phyloP scores from a whole-genome alignment of 2,113 vertebrate genomes.

The Coturnix japonica region DNA sequence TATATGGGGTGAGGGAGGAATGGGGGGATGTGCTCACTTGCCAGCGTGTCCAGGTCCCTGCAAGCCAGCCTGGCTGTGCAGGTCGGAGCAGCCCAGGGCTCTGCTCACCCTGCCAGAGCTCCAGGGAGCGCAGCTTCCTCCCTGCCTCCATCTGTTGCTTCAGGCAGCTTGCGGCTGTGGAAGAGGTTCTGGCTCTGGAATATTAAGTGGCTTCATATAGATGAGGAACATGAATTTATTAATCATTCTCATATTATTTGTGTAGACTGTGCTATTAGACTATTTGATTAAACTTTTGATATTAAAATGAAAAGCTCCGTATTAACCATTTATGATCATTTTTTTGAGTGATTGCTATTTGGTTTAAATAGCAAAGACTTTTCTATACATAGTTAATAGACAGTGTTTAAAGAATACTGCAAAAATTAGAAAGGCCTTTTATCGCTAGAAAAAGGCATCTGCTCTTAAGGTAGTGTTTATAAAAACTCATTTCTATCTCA shows the following conservation, averaged over 20 bases:
- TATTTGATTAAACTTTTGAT: neutral
- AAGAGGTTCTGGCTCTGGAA: neutral
- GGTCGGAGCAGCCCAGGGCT: neutral
- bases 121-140: fast-evolving
- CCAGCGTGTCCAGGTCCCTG: neutral
- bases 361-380: neutral
- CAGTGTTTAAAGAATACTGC: neutral
- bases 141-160: neutral
- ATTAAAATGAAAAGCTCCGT: neutral
- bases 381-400: neutral
- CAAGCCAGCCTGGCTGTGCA: fast-evolving
- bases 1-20: neutral
- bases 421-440: neutral
- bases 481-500: neutral
- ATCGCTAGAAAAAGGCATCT: neutral
- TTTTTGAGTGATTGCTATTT: neutral
- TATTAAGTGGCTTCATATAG: neutral
- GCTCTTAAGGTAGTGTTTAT: neutral
- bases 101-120: neutral
- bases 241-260: neutral
- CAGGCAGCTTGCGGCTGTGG: neutral
- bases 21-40: neutral
- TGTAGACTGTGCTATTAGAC: neutral
- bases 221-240: neutral
- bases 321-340: neutral